Evolutionary conservation across 2,888 invertebrate species (phyloP), one percentile per base, ranked within the genome.

Genomic region (Polydrusus pterygomalis): DNA sequence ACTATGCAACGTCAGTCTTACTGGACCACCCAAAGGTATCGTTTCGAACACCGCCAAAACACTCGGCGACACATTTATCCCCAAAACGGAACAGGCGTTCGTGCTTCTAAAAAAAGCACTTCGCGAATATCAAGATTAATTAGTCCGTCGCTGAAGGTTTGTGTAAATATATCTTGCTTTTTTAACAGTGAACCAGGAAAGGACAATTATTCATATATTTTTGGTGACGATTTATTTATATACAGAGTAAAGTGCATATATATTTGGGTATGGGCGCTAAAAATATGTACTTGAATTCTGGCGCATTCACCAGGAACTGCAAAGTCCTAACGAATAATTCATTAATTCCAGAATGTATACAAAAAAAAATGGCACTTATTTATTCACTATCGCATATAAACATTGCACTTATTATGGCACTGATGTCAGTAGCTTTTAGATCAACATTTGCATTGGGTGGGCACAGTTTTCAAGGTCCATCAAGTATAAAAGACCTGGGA

Each of bases 101-200:
- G 34, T 58, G 58, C 58, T 34, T 58, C 38, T 60, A 60, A 60
- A 38, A 58, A 60, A 60, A 60, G 58, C 58, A 60, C 58, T 10
- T 9, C 10, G 38, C 58, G 13, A 54, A 60, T 56, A 60, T 60
- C 17, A 60, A 60, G 58, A 60, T 60, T 17, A 60, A 60, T 38
- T 38, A 60, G 58, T 18, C 38, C 38, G 18, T 60, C 58, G 58
- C 18, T 17, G 58, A 10, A 7, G 38, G 10, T 15, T 38, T 17
- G 38, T 38, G 38, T 38, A 40, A 40, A 60, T 60, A 60, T 18
- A 18, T 60, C 38, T 40, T 17, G 58, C 9, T 10, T 60, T 38
- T 60, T 38, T 17, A 15, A 15, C 11, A 34, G 58, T 15, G 11
- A 25, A 60, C 38, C 38, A 38, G 38, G 38, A 40, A 38, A 34